Base-by-base conservation (phyloP, 2,113 vertebrate species). In the Nothoprocta perdicaria region DNA sequence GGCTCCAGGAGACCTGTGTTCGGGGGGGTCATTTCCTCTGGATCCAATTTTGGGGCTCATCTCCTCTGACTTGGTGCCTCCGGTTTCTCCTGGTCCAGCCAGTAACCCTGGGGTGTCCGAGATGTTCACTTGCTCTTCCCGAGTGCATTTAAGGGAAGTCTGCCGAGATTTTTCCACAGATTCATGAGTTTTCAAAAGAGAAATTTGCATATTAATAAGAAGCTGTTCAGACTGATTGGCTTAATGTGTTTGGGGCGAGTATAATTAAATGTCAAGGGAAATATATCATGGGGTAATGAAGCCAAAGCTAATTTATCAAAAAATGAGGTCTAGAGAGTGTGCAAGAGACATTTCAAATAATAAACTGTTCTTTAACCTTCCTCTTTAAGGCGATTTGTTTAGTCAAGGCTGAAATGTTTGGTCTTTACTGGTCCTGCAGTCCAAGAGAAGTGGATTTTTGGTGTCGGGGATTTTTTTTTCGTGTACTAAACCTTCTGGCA, bases 181-280 rank as follows among this genome's bases (percentile, higher is more conserved):
- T 97, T 96, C 97, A 79, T 96, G 94, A 95, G 96, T 97, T 96
- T 98, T 96, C 92, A 95, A 92, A 97, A 96, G 96, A 97, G 91
- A 97, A 96, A 98, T 98, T 98, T 98, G 96, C 98, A 98, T 98
- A 98, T 97, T 98, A 98, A 98, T 98, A 98, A 98, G 98, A 97
- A 97, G 90, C 96, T 96, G 97, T 98, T 96, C 96, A 97, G 97
- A 98, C 97, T 97, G 96, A 97, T 98, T 98, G 95, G 29, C 97
- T 98, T 97, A 98, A 98, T 98, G 97, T 98, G 96, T 98, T 97
- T 97, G 95, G 97, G 96, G 96, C 96, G 97, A 97, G 97, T 97
- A 97, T 98, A 98, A 98, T 98, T 98, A 98, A 97, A 97, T 97
- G 97, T 97, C 97, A 98, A 92, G 97, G 97, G 97, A 97, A 96